Evolutionary conservation across 2,113 vertebrate genomes (phyloP).

Genomic region (Tragulus kanchil): DNA sequence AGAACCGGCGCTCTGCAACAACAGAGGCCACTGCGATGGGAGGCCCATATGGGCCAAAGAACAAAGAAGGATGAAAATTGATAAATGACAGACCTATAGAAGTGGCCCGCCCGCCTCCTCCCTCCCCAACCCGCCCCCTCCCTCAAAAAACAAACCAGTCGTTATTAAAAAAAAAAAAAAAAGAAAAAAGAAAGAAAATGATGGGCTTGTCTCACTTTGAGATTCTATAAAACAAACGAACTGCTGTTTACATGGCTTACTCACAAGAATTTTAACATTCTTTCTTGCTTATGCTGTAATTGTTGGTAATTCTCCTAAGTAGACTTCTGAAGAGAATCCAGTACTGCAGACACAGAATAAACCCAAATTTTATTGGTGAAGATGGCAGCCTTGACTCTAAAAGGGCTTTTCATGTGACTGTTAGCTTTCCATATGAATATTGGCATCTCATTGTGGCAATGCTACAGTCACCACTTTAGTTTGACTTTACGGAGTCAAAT

Average conservation of each 20-base stretch:
- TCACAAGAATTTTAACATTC: background rate
- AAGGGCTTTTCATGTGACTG: background rate
- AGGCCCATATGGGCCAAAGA: too few species aligned
- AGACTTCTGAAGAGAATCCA: background rate
- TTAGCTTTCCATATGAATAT: background rate
- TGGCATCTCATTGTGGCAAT: background rate
- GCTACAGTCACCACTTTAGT: background rate
- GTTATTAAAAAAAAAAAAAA: too few species aligned
- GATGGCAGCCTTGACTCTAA: background rate
- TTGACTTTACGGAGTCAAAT: background rate
- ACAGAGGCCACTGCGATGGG: too few species aligned
- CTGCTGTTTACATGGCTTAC: background rate
- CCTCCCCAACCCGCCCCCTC: too few species aligned
- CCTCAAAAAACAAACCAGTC: too few species aligned
- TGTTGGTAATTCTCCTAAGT: background rate
- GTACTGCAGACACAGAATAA: background rate
- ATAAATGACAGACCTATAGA: too few species aligned
- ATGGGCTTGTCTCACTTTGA: slow-evolving; percentile 5
- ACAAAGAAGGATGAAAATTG: too few species aligned
- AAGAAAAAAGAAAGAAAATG: background rate
- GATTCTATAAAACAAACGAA: background rate
- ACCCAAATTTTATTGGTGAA: background rate
- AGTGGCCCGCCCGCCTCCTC: too few species aligned
- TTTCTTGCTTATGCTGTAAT: background rate
- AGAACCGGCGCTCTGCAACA: too few species aligned